A percentile compares a stretch with the other conserved stretches of the same genome.
Evolutionary conservation across 1,140 invertebrate genomes (phyloP).

Genomic region (roundworm (Caenorhabditis elegans)): WBcel235 BX284604.4:10817501-10818000

Average conservation of each 20-base stretch:
- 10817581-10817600: background rate
- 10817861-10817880: no score
- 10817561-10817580: background rate
- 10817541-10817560: background rate
- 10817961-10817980: no score
- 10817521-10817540: background rate
- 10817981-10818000: no score
- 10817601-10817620: background rate
- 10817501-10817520: no score
- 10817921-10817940: no score
- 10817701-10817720: background rate
- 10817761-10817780: no score
- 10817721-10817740: conserved; percentile 27
- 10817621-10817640: background rate
- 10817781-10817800: background rate
- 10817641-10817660: background rate
- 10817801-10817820: conserved; percentile 24
- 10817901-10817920: no score
- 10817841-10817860: background rate
- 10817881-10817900: no score
- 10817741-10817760: background rate
- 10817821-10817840: background rate
- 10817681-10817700: no score
- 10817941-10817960: no score
- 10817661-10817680: background rate